These are phyloP conservation scores for Chunga burmeisteri DNA, from an alignment of 2,113 vertebrate genomes.

Conservation along the genomic window DNA sequence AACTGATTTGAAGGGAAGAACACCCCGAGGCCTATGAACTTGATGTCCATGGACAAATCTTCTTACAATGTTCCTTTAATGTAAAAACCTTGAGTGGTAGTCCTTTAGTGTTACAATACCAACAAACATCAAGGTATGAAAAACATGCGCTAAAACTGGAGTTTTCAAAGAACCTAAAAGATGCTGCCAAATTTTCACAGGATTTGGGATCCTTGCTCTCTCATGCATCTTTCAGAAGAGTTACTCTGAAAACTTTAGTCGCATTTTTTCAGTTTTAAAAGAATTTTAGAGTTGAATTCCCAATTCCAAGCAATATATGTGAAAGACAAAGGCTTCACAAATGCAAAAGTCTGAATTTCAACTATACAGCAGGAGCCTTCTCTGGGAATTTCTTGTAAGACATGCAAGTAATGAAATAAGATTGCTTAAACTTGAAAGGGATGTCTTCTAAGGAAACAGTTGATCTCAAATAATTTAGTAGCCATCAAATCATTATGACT, in stretches of 20 bases:
- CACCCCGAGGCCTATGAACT: background rate
- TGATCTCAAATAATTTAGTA: background rate
- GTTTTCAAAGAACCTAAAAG: background rate
- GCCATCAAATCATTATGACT: background rate
- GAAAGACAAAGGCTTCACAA: background rate
- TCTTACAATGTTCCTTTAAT: background rate
- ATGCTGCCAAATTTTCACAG: background rate
- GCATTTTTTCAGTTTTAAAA: background rate
- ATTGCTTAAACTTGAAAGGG: background rate
- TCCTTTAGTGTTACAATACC: background rate
- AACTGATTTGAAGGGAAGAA: background rate
- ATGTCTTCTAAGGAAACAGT: background rate
- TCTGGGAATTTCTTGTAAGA: background rate
- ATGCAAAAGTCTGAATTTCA: background rate
- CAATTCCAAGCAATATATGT: background rate
- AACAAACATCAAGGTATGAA: background rate
- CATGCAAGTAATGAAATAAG: background rate
- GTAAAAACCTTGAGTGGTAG: background rate
- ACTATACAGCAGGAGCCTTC: background rate
- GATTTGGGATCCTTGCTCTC: background rate
- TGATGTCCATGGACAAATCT: background rate
- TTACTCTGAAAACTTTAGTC: background rate
- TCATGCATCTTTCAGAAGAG: background rate
- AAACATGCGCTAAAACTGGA: background rate
- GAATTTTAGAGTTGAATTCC: background rate